Evolutionary conservation across 1,140 invertebrate species (phyloP).

Genomic region (Diachasma alloeum): DNA sequence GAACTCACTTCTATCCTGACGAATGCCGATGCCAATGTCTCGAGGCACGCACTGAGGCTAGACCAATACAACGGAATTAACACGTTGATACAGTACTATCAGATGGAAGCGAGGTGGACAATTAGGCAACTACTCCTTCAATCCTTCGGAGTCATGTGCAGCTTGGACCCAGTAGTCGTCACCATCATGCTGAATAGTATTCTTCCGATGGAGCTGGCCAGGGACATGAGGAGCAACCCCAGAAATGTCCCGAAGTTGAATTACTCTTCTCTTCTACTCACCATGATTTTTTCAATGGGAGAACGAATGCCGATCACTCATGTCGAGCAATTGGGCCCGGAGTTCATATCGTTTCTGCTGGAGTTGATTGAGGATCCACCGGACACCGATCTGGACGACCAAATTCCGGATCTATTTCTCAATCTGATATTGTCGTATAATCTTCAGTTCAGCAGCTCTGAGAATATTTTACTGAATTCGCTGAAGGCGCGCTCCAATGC

Average conservation of each 20-base stretch:
- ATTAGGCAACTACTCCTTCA: slow-evolving; percentile 82
- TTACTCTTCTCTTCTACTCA: slow-evolving; percentile 80
- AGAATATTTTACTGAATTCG: slow-evolving; percentile 81
- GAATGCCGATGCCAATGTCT: slow-evolving; percentile 85
- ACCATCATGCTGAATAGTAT: slow-evolving; percentile 85
- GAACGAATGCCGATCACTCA: slow-evolving; percentile 86
- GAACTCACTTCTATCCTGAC: slow-evolving; percentile 88
- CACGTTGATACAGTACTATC: slow-evolving; percentile 87
- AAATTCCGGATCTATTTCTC: slow-evolving; percentile 84
- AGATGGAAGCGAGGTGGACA: slow-evolving; percentile 89
- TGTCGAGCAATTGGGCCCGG: slow-evolving; percentile 80
- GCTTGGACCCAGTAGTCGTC: slow-evolving; percentile 80
- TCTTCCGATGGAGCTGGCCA: slow-evolving; percentile 86
- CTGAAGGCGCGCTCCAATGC: slow-evolving; percentile 76
- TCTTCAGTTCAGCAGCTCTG: slow-evolving; percentile 77
- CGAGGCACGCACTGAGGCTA: slow-evolving; percentile 77
- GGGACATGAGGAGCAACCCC: slow-evolving; percentile 78
- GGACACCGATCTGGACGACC: slow-evolving; percentile 79
- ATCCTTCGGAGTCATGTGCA: slow-evolving; percentile 87
- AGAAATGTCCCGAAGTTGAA: slow-evolving; percentile 75
- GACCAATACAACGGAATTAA: slow-evolving; percentile 80
- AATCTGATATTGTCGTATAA: slow-evolving; percentile 87
- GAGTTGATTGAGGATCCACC: slow-evolving; percentile 82
- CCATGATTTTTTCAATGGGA: slow-evolving; percentile 87
- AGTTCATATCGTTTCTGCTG: slow-evolving; percentile 82